Base-by-base conservation (phyloP, 2,888 invertebrate genomes). In the Piscicola geometra region DNA sequence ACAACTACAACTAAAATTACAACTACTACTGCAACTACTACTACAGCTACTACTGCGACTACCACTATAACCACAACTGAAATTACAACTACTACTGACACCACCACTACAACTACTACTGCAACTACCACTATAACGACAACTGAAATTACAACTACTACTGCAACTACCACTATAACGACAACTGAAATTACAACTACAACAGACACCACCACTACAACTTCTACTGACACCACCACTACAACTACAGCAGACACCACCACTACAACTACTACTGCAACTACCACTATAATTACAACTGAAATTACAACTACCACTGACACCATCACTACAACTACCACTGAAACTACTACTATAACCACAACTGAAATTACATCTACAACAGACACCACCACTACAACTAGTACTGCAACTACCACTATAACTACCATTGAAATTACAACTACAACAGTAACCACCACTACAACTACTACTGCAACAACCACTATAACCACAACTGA, bases 241-340 rank as follows among this genome's bases (percentile, higher is more conserved):
- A 33, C 21, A 28, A 68, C 28, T 32, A 21, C 28, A 68, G 21
- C 21, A 28, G 5, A 18, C 35, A 47, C 71, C 30, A 15, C 71
- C 3, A 36, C 71, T 21, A 28, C 28, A 47, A 41, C 41, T 12
- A 71, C 72, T 28, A 56, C 72, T 36, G 25, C 52, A 56, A 1
- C 47, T n/a, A 28, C 56, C 5, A 56, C 72, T n/a, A n/a, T n/a
- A 28, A 32, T 18, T 18, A 72, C n/a, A 12, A 30, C 32, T 32
- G 18, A 18, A 32, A 72, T 41, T 9, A 52, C 60, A 30, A 18
- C 2, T 15, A 15, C 72, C 47, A 72, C 72, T 32, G 12, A 3
- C 47, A 71, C 35, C 9, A 9, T 15, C 35, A 41, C 71, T 32
- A 12, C 71, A 71, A 71, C 71, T 3, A 71, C 71, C 9, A 41